Base-by-base conservation (phyloP, 2,113 vertebrate genomes). In the Muntiacus muntjak region DNA sequence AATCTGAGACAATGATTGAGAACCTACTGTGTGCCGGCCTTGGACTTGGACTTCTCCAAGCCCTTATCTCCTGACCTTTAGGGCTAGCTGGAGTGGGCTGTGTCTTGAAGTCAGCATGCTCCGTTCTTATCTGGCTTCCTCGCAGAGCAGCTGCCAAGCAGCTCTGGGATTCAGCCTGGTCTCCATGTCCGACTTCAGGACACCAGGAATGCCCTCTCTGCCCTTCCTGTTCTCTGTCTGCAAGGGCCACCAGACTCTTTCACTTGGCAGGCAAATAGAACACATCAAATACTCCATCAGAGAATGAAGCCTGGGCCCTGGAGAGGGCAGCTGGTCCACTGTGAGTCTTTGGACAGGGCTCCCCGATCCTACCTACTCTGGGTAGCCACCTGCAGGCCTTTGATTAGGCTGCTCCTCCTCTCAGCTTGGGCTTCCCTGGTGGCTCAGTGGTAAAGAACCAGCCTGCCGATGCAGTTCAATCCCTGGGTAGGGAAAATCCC, bases 321-420 rank as follows among this genome's bases (percentile, higher is more conserved):
- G 11, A 60, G 62, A 57, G 30, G 21, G 50, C 57, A 55, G 76
- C 43, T 2, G 19, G 74, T 25, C 40, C 2, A 11, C 60, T 45
- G n/a, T 0, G 4, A 36, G 36, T 81, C 47, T 55, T 17, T 36
- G 78, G 19, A 47, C 1, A 19, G 36, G 40, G 36, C 10, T 1
- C 6, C n/a, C 25, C 0, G 26, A 15, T 23, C 50, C 87, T 21
- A 1, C 1, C 2, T 3, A 4, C 52, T 13, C 25, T 28, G 47
- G 9, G 12, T 40, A 3, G 36, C 16, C 14, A 4, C 1, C 54
- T n/a, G 62, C 6, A 58, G 83, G 28, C 33, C 55, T 79, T 28
- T 3, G 43, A 36, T 13, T 1, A 62, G 76, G 30, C 19, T 6
- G 5, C 19, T 28, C 52, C 23, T 62, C 79, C 58, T 71, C n/a